A percentile compares a stretch with the other conserved stretches of the same genome.
These are phyloP conservation scores for Redunca redunca DNA, from an alignment of 2,113 vertebrate species.

Conservation along the genomic window DNA sequence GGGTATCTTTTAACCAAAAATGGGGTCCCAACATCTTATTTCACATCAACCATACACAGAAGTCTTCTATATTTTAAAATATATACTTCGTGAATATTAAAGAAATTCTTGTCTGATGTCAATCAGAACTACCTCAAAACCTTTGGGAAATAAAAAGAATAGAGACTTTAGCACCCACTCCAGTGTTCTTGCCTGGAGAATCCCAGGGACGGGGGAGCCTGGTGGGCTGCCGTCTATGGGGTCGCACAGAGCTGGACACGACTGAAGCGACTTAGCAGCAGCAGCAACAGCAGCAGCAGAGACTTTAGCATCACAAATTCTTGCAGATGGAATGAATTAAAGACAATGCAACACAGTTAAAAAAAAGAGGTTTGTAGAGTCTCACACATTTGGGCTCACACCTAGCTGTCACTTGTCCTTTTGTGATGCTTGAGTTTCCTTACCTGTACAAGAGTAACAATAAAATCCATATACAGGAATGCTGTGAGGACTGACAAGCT, in stretches of 20 bases:
- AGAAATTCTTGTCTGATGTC: conserved; percentile 19
- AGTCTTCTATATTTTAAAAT: conserved; percentile 25
- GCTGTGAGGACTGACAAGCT: background rate
- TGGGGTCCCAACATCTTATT: background rate
- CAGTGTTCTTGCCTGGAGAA: no score
- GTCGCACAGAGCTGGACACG: no score
- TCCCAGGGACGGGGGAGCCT: no score
- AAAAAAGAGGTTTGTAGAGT: background rate
- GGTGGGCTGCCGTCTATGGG: no score
- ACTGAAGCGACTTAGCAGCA: no score
- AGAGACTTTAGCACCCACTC: background rate
- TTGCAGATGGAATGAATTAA: background rate
- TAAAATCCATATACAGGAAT: background rate
- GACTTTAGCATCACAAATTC: background rate
- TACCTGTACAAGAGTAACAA: background rate
- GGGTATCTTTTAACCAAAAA: background rate
- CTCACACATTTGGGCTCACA: background rate
- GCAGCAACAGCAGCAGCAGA: no score
- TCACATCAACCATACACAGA: background rate
- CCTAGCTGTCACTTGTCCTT: background rate
- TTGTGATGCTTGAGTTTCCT: background rate
- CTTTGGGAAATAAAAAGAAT: conserved; percentile 34
- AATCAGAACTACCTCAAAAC: conserved; percentile 4
- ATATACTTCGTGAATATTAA: background rate
- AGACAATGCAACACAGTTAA: background rate